Base-by-base conservation (phyloP, 2,113 vertebrate species). In the Zosterops borbonicus region DNA sequence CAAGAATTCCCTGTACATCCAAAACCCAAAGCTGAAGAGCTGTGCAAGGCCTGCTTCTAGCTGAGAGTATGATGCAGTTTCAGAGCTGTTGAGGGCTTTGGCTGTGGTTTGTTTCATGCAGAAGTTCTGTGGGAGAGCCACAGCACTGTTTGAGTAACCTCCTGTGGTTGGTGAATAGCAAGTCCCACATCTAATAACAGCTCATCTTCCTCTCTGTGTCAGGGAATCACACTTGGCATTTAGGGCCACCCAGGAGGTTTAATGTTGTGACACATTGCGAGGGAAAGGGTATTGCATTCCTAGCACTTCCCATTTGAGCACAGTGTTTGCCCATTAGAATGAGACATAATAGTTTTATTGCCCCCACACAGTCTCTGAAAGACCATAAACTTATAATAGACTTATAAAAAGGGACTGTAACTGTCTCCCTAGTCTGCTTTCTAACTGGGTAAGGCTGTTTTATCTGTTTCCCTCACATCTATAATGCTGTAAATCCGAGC, bases 351-450 rank as follows among this genome's bases (percentile, higher is more conserved):
- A 83, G 92, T 95, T 97, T 96, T 95, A 97, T 90, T 89, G 94
- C 31, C 65, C 46, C 58, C 44, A n/a, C 52, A 75, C 59, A 92
- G 78, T 73, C 89, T 90, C 86, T 83, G 87, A 88, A 97, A 97
- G 83, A 83, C 79, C 64, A 92, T 97, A 88, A 97, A 92, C 80
- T 86, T 96, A 95, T 94, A 97, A 95, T 44, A 95, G 95, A 89
- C 84, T 84, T 95, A 80, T 84, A 96, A 97, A 97, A 97, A 83
- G 35, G 24, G 56, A 92, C 50, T 91, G 19, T 83, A 96, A 80
- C 84, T 82, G 92, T 94, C 96, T 96, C 50, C 77, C 46, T 87
- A 86, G 85, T 77, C 95, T 83, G 39, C 73, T 94, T 91, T 90
- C 92, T 62, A 28, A 4, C 22, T 35, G 55, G 73, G 58, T 56